Percentiles rank a stretch among this genome's conserved stretches.
phyloP scores from a whole-genome alignment of 2,888 invertebrate species.

The Stegana nigrithorax region DNA sequence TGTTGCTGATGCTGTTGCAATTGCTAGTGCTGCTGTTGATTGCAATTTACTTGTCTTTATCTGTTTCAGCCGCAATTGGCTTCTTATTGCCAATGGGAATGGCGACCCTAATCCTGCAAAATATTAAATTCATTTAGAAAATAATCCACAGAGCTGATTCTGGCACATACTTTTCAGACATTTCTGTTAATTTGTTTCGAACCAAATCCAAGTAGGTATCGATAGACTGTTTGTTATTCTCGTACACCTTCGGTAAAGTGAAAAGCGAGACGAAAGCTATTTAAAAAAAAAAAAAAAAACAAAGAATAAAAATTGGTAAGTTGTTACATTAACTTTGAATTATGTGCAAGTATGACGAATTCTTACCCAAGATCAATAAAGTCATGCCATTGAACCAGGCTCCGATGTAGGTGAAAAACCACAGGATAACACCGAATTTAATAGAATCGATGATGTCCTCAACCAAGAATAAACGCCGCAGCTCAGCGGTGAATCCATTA shows the following conservation, averaged over 20 bases:
- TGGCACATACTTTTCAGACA: slow-evolving; percentile 84
- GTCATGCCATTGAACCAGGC: slow-evolving; percentile 99
- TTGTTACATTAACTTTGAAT: not conserved
- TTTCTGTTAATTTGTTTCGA: slow-evolving; percentile 87
- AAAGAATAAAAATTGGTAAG: slow-evolving; percentile 28
- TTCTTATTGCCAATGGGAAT: slow-evolving; percentile 91
- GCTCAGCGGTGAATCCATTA: slow-evolving; percentile 83
- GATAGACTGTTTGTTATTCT: slow-evolving; percentile 93
- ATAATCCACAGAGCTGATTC: not conserved
- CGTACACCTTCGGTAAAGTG: slow-evolving; percentile 95
- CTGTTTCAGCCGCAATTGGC: slow-evolving; percentile 74
- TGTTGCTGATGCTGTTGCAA: slow-evolving; percentile 32
- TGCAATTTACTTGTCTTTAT: slow-evolving; percentile 82
- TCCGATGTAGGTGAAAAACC: slow-evolving; percentile 97
- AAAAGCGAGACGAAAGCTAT: slow-evolving; percentile 92
- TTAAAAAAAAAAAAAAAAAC: slow-evolving; percentile 52
- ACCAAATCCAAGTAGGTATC: slow-evolving; percentile 91
- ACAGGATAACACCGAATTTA: slow-evolving; percentile 94
- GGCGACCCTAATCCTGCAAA: slow-evolving; percentile 84
- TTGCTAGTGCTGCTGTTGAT: slow-evolving; percentile 37
- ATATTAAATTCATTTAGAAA: slow-evolving; percentile 28
- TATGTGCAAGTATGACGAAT: not conserved
- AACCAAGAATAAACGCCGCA: slow-evolving; percentile 94
- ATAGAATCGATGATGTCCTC: slow-evolving; percentile 96
- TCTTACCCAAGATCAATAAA: slow-evolving; percentile 89